Evolutionary conservation across 2,113 vertebrate genomes (phyloP).

Genomic region (Rattus norvegicus): DNA sequence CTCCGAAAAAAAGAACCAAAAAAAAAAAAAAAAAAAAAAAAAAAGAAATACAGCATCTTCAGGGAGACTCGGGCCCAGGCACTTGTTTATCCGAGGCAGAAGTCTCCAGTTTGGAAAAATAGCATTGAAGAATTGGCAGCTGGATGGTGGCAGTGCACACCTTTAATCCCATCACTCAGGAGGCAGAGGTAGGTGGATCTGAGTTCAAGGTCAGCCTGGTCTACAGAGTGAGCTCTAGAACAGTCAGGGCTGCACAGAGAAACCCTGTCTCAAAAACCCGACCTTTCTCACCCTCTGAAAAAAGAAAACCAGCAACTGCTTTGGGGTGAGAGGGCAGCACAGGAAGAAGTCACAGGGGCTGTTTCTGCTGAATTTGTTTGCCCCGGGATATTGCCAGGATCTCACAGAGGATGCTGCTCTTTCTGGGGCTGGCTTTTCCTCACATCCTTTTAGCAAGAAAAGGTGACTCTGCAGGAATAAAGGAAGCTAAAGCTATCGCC

Average conservation of each 20-base stretch:
- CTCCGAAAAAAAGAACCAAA: too few relatives aligned
- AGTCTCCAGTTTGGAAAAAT: neutral
- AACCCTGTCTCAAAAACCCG: too few relatives aligned
- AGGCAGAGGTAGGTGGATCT: too few relatives aligned
- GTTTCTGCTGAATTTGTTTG: neutral
- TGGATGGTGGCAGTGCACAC: neutral
- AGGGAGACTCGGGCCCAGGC: neutral
- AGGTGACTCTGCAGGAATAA: neutral
- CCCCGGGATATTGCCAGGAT: neutral
- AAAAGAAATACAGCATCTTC: conserved; percentile 1
- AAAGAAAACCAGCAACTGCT: neutral
- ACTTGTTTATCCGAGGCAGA: neutral
- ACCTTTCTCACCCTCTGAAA: too few relatives aligned
- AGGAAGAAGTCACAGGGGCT: neutral
- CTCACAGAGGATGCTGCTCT: neutral
- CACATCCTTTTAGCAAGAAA: neutral
- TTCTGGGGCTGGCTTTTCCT: neutral
- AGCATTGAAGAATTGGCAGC: neutral
- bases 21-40: neutral
- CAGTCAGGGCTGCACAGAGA: too few relatives aligned
- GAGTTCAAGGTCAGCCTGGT: too few relatives aligned
- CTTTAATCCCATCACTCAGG: neutral
- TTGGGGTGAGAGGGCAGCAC: neutral
- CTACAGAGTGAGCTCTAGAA: too few relatives aligned
- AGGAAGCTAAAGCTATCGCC: neutral